Evolutionary conservation across 2,888 invertebrate genomes (phyloP), one percentile per base, ranked within the genome.

Genomic region (Lasioglossum morio): DNA sequence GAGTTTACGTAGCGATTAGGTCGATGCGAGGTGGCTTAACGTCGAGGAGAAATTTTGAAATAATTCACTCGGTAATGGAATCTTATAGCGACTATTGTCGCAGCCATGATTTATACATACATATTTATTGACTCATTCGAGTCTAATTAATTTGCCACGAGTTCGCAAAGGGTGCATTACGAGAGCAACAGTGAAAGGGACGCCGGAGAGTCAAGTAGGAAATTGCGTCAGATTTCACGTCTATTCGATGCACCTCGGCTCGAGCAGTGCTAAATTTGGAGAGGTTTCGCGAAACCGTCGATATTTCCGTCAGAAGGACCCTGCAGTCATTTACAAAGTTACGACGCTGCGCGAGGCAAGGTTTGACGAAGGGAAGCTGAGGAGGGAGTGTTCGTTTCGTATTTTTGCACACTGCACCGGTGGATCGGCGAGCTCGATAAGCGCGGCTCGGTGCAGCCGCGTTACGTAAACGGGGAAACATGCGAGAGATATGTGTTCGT

Each of bases 381-480:
- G 0, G 63, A 0, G 63, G 4, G 1, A 2, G 7, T 12, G 27
- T 53, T 19, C 63, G 12, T 66, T 69, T 23, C n/a, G 73, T 16
- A 70, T 63, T 78, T 74, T 75, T 74, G 53, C 19, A 40, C 78
- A 23, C 43, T 16, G 63, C 78, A n/a, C 43, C 30, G 30, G 37
- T 10, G 37, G 69, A 74, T 74, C 70, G 70, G 40, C 23, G 7
- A 46, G 8, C 43, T n/a, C 48, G 76, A 86, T 84, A 72, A 86
- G 63, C 63, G 40, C 30, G 48, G 72, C 80, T 73, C 53, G 70
- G 57, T 77, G 69, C 63, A 70, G 40, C 77, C 66, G 81, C 46
- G 76, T 88, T 89, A 74, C 87, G 46, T 86, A 89, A 88, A 63
- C 63, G 82, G 48, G 37, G 79, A 77, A 84, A 82, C 80, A 78